Evolutionary conservation across 2,888 invertebrate genomes (phyloP).

Genomic region (Poecilus cupreus): DNA sequence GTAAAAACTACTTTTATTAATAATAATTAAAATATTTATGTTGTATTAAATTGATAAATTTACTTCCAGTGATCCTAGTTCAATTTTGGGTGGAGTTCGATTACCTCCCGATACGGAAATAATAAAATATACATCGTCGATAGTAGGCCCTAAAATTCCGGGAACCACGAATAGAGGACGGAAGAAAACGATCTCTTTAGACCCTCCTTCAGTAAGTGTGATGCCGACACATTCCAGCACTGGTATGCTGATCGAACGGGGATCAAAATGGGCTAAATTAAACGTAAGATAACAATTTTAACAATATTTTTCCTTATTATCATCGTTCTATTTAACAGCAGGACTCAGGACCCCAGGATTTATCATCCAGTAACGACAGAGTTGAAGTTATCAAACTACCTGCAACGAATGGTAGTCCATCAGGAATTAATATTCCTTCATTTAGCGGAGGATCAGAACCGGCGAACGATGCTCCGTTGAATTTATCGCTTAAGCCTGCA

Average conservation of each 20-base stretch:
- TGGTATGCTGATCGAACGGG: conserved; percentile 73
- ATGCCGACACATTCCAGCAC: conserved; percentile 74
- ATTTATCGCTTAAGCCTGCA: conserved; percentile 86
- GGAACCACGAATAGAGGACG: conserved; percentile 89
- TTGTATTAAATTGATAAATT: conserved; percentile 31
- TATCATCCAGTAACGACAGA: conserved; percentile 76
- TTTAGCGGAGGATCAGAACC: conserved; percentile 72
- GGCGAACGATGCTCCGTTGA: conserved; percentile 85
- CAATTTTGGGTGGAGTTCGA: conserved; percentile 88
- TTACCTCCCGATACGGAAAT: conserved; percentile 93
- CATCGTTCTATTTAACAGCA: conserved; percentile 40
- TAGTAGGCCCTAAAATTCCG: conserved; percentile 89
- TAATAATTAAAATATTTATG: conserved; percentile 50
- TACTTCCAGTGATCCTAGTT: conserved; percentile 82
- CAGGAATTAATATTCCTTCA: conserved; percentile 67
- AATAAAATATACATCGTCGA: conserved; percentile 91
- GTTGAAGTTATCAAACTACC: conserved; percentile 90
- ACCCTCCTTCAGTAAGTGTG: conserved; percentile 81
- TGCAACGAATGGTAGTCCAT: conserved; percentile 75
- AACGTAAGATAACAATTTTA: conserved; percentile 66
- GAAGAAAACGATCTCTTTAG: conserved; percentile 91
- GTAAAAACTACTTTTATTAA: conserved; percentile 53
- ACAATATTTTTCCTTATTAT: neutral
- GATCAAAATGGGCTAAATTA: conserved; percentile 71
- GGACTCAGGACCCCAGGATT: conserved; percentile 51